phyloP scores from a whole-genome alignment of 1,140 invertebrate genomes.

The Elymnias hypermnestra region DNA sequence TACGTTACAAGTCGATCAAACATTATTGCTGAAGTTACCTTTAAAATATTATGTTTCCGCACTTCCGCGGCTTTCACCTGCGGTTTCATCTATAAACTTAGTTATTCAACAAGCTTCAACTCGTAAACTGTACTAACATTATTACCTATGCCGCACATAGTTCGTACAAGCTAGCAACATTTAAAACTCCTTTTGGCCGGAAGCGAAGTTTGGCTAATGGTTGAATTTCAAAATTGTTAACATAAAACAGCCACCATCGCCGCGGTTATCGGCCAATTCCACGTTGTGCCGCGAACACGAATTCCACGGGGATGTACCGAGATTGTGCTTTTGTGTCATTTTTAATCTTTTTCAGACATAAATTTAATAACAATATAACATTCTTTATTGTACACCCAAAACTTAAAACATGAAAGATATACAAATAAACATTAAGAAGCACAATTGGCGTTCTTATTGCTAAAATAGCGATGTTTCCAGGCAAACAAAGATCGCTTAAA shows the following conservation, averaged over 20 bases:
- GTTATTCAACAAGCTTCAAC: slow-evolving; percentile 34
- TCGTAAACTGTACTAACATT: slow-evolving; percentile 41
- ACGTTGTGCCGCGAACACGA: no score
- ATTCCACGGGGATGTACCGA: no score
- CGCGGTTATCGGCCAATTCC: neutral
- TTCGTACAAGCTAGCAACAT: slow-evolving; percentile 29
- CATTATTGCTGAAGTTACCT: slow-evolving; percentile 19
- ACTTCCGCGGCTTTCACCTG: slow-evolving; percentile 24
- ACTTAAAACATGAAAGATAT: no score
- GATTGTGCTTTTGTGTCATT: no score
- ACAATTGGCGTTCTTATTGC: no score
- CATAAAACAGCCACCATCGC: neutral
- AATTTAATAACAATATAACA: no score
- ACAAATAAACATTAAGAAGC: no score
- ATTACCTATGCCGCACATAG: slow-evolving; percentile 44
- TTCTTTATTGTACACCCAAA: no score
- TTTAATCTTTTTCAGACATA: no score
- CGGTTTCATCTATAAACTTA: slow-evolving; percentile 37
- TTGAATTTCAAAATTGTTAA: slow-evolving; percentile 11
- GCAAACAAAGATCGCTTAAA: no score
- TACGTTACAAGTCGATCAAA: slow-evolving; percentile 3
- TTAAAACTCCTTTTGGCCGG: slow-evolving; percentile 32
- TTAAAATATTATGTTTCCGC: slow-evolving; percentile 35
- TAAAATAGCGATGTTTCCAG: no score
- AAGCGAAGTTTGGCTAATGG: slow-evolving; percentile 21